Evolutionary conservation across 2,113 vertebrate species (phyloP).

Genomic region (Phalacrocorax carbo): DNA sequence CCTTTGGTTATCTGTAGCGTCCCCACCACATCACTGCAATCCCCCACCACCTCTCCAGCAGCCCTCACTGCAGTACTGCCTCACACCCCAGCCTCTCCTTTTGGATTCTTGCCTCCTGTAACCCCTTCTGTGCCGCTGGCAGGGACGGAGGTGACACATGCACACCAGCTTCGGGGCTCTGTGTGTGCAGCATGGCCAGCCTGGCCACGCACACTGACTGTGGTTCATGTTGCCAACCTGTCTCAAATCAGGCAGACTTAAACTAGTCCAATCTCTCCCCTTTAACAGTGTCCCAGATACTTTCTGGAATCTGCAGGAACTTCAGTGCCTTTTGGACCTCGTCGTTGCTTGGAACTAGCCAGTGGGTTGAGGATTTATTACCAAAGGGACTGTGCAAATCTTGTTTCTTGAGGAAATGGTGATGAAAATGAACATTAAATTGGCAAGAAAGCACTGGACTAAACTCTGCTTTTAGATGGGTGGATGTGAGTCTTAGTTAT

Average conservation of each 20-base stretch:
- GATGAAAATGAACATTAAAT: not conserved
- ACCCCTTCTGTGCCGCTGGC: fast-evolving
- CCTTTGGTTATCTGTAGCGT: not conserved
- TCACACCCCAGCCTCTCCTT: not conserved
- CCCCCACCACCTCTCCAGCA: not conserved
- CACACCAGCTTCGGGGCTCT: not conserved
- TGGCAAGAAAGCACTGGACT: not conserved
- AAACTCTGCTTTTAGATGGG: not conserved
- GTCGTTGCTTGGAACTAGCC: not conserved
- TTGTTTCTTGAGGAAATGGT: not conserved
- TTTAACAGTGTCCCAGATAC: not conserved
- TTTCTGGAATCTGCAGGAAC: not conserved
- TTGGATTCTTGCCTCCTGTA: fast-evolving
- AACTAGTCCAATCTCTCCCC: not conserved
- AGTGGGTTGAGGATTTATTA: not conserved
- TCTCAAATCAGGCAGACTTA: not conserved
- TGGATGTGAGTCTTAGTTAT: not conserved
- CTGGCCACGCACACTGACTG: not conserved
- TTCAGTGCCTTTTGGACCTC: fast-evolving
- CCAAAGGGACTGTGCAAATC: not conserved
- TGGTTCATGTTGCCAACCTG: not conserved
- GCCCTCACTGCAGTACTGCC: not conserved
- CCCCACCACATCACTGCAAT: not conserved
- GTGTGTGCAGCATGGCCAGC: not conserved
- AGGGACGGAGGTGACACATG: not conserved